These are phyloP conservation scores for Tetragnatha montana DNA, from an alignment of 2,888 invertebrate genomes.

Conservation along the genomic window DNA sequence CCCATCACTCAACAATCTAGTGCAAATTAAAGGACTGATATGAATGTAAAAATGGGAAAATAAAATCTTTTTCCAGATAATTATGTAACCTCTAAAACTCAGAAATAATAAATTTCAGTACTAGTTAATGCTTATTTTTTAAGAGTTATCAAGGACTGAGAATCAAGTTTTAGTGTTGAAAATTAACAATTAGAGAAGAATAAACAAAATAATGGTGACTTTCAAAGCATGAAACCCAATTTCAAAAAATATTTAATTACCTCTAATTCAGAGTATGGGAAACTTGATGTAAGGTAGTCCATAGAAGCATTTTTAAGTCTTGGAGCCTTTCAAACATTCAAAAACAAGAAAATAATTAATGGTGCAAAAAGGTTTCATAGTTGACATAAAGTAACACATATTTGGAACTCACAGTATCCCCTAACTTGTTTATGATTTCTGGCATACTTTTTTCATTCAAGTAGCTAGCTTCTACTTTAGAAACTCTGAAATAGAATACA, in stretches of 20 bases:
- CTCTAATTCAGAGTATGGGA: constrained; percentile 58
- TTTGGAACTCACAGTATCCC: constrained; percentile 80
- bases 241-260: constrained; percentile 26
- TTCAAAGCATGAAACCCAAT: background rate
- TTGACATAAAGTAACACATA: background rate
- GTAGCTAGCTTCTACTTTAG: constrained; percentile 87
- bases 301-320: constrained; percentile 64
- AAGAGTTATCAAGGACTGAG: no score
- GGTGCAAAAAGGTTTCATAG: background rate
- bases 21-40: no score
- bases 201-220: no score
- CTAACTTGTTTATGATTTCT: constrained; percentile 88
- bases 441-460: constrained; percentile 89
- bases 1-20: no score
- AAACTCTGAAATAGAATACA: constrained; percentile 80
- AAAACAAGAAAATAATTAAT: background rate
- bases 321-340: constrained; percentile 56
- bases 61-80: no score
- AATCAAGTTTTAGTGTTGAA: no score
- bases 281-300: constrained; percentile 55
- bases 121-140: no score
- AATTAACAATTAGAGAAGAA: no score
- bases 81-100: no score
- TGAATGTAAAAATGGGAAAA: no score
- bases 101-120: no score